phyloP scores from a whole-genome alignment of 2,113 vertebrate species.

The Paralichthys olivaceus region DNA sequence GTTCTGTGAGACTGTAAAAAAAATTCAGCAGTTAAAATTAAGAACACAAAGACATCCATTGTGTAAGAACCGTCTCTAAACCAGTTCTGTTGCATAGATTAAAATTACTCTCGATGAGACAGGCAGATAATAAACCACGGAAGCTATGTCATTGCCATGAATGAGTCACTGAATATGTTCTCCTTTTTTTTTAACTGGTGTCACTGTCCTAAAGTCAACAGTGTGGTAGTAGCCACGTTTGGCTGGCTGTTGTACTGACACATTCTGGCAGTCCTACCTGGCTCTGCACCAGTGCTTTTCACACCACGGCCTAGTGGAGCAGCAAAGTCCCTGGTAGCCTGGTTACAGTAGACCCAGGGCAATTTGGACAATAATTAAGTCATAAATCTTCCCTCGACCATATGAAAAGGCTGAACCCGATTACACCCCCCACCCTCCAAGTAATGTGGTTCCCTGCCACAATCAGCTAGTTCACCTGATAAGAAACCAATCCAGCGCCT shows the following conservation, averaged over 20 bases:
- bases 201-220: slow-evolving; percentile 47
- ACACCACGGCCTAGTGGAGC: slow-evolving; percentile 62
- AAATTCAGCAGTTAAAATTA: too few species aligned
- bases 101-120: background rate
- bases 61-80: background rate
- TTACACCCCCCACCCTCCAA: slow-evolving; percentile 45
- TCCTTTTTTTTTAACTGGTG: background rate
- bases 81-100: background rate
- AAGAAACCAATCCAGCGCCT: slow-evolving; percentile 70
- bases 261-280: slow-evolving; percentile 56
- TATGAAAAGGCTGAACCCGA: slow-evolving; percentile 66
- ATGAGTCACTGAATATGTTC: slow-evolving; percentile 7
- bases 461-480: slow-evolving; percentile 68
- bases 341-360: slow-evolving; percentile 62
- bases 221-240: slow-evolving; percentile 31
- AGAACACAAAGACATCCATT: background rate
- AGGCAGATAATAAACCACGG: slow-evolving; percentile 1
- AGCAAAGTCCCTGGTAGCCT: slow-evolving; percentile 52
- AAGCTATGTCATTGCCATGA: background rate
- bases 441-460: slow-evolving; percentile 66
- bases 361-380: slow-evolving; percentile 83
- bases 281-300: slow-evolving; percentile 63
- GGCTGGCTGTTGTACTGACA: slow-evolving; percentile 37
- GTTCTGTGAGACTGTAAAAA: background rate
- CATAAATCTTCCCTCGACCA: slow-evolving; percentile 79